phyloP scores from a whole-genome alignment of 2,797 vertebrate genomes.

The Acrossocheilus wenchowensis region DNA sequence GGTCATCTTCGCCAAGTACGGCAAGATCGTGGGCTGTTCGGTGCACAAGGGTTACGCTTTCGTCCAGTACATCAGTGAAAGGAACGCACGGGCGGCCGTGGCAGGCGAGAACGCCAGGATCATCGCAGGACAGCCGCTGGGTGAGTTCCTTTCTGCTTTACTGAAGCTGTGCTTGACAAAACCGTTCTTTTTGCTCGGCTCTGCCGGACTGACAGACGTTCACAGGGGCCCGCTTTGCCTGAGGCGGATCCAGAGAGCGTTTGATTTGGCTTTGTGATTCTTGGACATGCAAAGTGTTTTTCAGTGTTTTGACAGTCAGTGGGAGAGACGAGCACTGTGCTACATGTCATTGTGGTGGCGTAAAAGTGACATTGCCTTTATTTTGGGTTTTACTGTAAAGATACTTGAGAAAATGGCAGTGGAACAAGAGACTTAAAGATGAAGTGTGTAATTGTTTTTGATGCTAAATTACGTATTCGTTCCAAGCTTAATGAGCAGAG shows the following conservation, averaged over 20 bases:
- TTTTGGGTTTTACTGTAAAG: not conserved
- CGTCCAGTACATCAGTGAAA: slow-evolving; percentile 95
- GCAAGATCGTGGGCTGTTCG: slow-evolving; percentile 96
- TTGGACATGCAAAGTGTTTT: slow-evolving; percentile 46
- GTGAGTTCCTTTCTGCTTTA: slow-evolving; percentile 76
- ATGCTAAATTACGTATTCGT: not conserved
- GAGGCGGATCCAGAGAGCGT: slow-evolving; percentile 54
- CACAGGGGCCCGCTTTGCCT: slow-evolving; percentile 44
- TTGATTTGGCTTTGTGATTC: slow-evolving; percentile 48
- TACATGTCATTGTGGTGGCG: not conserved
- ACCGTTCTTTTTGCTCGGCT: slow-evolving; percentile 11
- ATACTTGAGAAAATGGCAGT: not conserved
- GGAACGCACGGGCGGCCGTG: slow-evolving; percentile 91
- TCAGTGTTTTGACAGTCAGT: slow-evolving; percentile 36
- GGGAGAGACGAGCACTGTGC: not conserved
- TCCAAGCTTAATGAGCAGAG: not conserved
- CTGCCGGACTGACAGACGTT: slow-evolving; percentile 12
- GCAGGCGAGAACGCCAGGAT: slow-evolving; percentile 91
- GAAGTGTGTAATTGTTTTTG: not conserved
- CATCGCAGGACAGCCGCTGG: slow-evolving; percentile 94
- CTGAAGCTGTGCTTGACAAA: slow-evolving; percentile 8
- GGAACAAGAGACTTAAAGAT: not conserved
- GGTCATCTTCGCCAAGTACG: slow-evolving; percentile 98
- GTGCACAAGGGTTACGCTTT: slow-evolving; percentile 98
- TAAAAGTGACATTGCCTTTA: slow-evolving; percentile 10